These are phyloP conservation scores for Neolamprologus kungweensis DNA, from an alignment of 2,113 vertebrate species.

Conservation along the genomic window DNA sequence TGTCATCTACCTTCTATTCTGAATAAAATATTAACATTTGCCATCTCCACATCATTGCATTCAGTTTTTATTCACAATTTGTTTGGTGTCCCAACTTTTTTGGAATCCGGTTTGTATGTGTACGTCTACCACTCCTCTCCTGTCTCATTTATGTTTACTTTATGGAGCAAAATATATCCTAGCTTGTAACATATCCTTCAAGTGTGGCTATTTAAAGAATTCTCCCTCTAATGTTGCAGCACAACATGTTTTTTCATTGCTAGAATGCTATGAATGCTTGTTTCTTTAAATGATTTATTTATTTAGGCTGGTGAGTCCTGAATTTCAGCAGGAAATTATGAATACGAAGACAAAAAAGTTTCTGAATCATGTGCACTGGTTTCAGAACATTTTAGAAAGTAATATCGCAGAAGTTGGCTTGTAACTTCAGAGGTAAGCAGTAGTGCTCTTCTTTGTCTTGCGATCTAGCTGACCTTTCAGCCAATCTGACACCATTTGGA, in stretches of 20 bases:
- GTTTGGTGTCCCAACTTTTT: too few relatives aligned
- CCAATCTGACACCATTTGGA: background rate
- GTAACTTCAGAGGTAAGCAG: background rate
- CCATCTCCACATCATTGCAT: too few relatives aligned
- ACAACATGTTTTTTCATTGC: background rate
- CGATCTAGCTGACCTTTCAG: background rate
- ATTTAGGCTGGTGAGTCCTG: background rate
- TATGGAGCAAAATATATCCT: background rate
- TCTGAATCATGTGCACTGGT: background rate
- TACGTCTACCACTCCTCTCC: background rate
- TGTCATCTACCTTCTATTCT: too few relatives aligned
- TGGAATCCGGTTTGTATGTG: too few relatives aligned
- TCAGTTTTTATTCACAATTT: too few relatives aligned
- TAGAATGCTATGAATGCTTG: background rate
- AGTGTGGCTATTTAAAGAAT: background rate
- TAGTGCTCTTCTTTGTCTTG: background rate
- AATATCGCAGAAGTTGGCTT: background rate
- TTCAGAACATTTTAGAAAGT: background rate
- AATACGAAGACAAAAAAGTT: background rate
- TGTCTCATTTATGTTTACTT: background rate
- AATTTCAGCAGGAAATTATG: accelerated
- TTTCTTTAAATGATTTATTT: background rate
- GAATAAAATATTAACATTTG: too few relatives aligned
- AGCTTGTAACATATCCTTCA: background rate
- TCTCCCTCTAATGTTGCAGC: background rate